Evolutionary conservation across 1,140 invertebrate genomes (phyloP).

Genomic region (Copidosoma floridanum): DNA sequence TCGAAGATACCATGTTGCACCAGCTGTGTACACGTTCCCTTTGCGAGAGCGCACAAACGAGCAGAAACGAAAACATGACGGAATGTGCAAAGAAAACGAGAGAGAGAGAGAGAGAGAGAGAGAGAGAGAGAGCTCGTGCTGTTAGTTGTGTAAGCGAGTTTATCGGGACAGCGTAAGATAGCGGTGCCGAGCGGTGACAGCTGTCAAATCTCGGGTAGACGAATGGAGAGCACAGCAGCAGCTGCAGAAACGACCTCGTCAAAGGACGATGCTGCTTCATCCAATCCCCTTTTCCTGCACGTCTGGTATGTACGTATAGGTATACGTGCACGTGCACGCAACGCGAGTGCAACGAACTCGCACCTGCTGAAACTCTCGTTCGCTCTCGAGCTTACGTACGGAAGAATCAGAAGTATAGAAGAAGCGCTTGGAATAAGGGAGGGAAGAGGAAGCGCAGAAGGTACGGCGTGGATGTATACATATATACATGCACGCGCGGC

Average conservation of each 20-base stretch:
- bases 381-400: background rate
- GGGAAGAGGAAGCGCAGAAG: background rate
- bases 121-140: background rate
- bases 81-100: no score
- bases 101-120: no score
- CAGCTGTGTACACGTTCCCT: no score
- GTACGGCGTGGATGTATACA: no score
- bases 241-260: slow-evolving; percentile 6
- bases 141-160: background rate
- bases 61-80: no score
- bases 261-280: background rate
- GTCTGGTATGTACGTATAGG: background rate
- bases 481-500: slow-evolving; percentile 26
- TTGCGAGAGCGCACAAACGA: no score
- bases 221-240: background rate
- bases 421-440: no score
- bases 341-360: slow-evolving; percentile 21
- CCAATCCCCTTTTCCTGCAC: background rate
- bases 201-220: background rate
- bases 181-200: slow-evolving; percentile 10
- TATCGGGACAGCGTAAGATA: slow-evolving; percentile 13
- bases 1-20: no score
- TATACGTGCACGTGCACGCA: background rate
- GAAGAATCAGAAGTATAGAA: no score
- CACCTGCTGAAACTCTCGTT: background rate